phyloP scores from a whole-genome alignment of 1,140 invertebrate genomes.

The Gerris buenoi region DNA sequence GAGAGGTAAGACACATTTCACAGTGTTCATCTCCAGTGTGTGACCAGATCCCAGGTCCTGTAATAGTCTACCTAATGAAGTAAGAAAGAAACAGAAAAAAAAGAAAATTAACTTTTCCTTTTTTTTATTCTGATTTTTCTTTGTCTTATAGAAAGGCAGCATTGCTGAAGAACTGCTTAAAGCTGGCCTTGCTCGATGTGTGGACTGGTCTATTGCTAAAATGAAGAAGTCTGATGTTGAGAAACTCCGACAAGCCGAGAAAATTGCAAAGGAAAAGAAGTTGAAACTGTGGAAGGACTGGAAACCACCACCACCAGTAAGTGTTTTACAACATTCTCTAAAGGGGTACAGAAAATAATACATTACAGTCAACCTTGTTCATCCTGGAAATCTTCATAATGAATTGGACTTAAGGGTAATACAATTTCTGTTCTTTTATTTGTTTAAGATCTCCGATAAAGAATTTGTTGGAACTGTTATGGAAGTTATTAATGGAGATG shows the following conservation, averaged over 20 bases:
- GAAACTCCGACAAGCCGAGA: constrained; percentile 69
- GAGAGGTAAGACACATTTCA: too few relatives aligned
- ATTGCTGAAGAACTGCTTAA: constrained; percentile 83
- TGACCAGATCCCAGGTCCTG: too few relatives aligned
- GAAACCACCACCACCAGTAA: constrained; percentile 29
- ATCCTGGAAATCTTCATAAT: too few relatives aligned
- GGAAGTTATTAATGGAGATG: constrained; percentile 90
- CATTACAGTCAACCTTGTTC: too few relatives aligned
- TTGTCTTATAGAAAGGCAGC: constrained; percentile 53
- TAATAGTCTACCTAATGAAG: too few relatives aligned
- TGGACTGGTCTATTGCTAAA: constrained; percentile 91
- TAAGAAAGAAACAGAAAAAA: too few relatives aligned
- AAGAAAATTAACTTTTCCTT: too few relatives aligned
- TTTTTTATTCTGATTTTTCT: background rate
- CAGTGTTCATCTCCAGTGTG: too few relatives aligned
- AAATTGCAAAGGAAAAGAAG: constrained; percentile 71
- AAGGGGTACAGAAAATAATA: too few relatives aligned
- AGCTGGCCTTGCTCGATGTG: constrained; percentile 87
- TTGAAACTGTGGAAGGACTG: constrained; percentile 81
- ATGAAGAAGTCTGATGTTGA: constrained; percentile 61
- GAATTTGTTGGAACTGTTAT: constrained; percentile 73
- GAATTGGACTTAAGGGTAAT: too few relatives aligned
- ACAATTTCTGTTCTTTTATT: background rate
- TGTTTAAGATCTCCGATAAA: constrained; percentile 46
- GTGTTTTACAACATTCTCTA: too few relatives aligned